Percentiles rank a stretch among this genome's conserved stretches.
Evolutionary conservation across 2,113 vertebrate species (phyloP).

Genomic region (Ia io): DNA sequence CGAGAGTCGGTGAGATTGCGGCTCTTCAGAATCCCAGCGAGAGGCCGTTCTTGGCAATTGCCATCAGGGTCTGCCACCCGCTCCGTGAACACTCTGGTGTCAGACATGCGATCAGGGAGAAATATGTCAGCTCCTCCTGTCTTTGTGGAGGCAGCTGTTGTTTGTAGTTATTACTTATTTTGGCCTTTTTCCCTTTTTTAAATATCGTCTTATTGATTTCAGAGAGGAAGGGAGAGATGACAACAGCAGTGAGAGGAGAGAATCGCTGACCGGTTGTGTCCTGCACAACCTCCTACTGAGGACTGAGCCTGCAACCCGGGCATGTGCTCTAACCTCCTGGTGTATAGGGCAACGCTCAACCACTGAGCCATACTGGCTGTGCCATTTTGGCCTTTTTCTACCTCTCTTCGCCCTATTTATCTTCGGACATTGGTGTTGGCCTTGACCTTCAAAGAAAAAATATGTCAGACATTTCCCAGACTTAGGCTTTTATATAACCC

Average conservation of each 20-base stretch:
- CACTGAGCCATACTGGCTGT: too few relatives aligned
- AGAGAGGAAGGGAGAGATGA: too few relatives aligned
- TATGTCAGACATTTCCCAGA: neutral
- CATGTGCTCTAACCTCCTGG: too few relatives aligned
- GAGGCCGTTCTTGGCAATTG: neutral
- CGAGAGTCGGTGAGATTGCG: neutral
- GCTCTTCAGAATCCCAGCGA: neutral
- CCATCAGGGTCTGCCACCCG: neutral
- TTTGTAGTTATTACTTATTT: neutral
- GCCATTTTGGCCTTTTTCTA: neutral
- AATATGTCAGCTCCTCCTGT: neutral
- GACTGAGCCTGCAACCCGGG: too few relatives aligned
- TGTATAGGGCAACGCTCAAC: too few relatives aligned
- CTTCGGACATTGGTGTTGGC: neutral
- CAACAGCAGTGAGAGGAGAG: too few relatives aligned
- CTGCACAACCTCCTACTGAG: too few relatives aligned
- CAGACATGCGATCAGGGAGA: neutral
- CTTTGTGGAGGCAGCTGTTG: neutral
- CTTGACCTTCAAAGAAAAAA: slow-evolving; percentile 17
- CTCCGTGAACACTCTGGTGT: neutral
- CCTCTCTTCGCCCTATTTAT: neutral
- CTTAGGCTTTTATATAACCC: neutral
- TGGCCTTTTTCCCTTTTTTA: neutral
- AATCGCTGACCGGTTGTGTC: too few relatives aligned
- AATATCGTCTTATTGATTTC: too few relatives aligned